Evolutionary conservation across 2,113 vertebrate species (phyloP).

Genomic region (Caretta caretta): DNA sequence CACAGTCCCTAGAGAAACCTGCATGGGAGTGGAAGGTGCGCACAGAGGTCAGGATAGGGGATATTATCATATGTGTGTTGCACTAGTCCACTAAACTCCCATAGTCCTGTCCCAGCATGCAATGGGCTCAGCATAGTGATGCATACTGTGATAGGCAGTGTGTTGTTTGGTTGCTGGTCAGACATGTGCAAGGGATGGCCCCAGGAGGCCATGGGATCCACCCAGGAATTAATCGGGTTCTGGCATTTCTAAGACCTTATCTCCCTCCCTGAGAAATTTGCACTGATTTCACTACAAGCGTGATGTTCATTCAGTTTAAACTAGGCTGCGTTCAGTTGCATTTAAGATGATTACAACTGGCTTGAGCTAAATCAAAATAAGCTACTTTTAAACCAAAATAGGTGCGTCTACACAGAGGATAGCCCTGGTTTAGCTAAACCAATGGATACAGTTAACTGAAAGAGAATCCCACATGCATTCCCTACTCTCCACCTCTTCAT

Average conservation of each 20-base stretch:
- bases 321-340: too few species aligned
- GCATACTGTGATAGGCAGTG: background rate
- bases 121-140: background rate
- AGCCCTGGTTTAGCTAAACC: background rate
- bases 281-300: background rate
- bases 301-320: too few species aligned
- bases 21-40: background rate
- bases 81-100: too few species aligned
- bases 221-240: background rate
- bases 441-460: background rate
- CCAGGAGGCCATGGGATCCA: background rate
- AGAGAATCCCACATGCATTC: background rate
- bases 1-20: background rate
- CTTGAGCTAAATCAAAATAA: background rate
- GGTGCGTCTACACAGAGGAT: background rate
- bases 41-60: background rate
- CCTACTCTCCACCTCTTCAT: background rate
- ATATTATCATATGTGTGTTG: background rate
- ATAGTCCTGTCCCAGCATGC: background rate
- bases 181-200: background rate
- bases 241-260: background rate
- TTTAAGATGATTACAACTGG: too few species aligned
- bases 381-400: accelerated
- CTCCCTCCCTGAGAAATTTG: background rate
- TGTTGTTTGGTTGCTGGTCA: too few species aligned